These are phyloP conservation scores for Trichomycterus rosablanca DNA, from an alignment of 2,113 vertebrate species.

Conservation along the genomic window DNA sequence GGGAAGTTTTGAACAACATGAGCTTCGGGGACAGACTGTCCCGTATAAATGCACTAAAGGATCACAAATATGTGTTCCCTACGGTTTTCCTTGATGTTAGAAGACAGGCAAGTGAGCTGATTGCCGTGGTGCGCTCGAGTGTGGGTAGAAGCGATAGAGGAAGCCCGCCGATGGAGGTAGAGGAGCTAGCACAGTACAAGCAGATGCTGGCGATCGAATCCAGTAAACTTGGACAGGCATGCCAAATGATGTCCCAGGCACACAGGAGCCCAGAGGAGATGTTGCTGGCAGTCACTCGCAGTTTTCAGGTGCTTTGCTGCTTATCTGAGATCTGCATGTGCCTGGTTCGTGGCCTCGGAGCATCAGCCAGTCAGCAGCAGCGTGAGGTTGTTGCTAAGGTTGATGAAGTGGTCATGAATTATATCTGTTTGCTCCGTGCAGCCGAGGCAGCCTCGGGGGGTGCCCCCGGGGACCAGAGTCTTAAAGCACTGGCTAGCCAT, in stretches of 20 bases:
- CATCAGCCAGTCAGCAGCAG: slow-evolving; percentile 77
- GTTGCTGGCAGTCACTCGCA: slow-evolving; percentile 89
- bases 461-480: slow-evolving; percentile 76
- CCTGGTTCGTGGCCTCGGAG: slow-evolving; percentile 84
- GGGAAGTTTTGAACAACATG: slow-evolving; percentile 75
- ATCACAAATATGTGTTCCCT: slow-evolving; percentile 81
- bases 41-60: slow-evolving; percentile 81
- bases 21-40: slow-evolving; percentile 79
- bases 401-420: slow-evolving; percentile 93
- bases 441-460: slow-evolving; percentile 84
- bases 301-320: slow-evolving; percentile 96
- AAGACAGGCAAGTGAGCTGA: slow-evolving; percentile 88
- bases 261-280: slow-evolving; percentile 90
- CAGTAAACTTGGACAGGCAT: slow-evolving; percentile 90
- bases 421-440: slow-evolving; percentile 90
- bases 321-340: slow-evolving; percentile 95
- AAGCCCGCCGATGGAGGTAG: slow-evolving; percentile 70
- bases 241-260: slow-evolving; percentile 88
- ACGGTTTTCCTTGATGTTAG: slow-evolving; percentile 85
- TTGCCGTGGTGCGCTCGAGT: slow-evolving; percentile 85
- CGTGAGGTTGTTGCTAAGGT: slow-evolving; percentile 91
- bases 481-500: slow-evolving; percentile 88
- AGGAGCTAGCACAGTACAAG: slow-evolving; percentile 86
- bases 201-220: slow-evolving; percentile 90
- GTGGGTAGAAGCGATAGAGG: slow-evolving; percentile 67